Evolutionary conservation across 2,113 vertebrate species (phyloP).

Genomic region (Emydocephalus ijimae): DNA sequence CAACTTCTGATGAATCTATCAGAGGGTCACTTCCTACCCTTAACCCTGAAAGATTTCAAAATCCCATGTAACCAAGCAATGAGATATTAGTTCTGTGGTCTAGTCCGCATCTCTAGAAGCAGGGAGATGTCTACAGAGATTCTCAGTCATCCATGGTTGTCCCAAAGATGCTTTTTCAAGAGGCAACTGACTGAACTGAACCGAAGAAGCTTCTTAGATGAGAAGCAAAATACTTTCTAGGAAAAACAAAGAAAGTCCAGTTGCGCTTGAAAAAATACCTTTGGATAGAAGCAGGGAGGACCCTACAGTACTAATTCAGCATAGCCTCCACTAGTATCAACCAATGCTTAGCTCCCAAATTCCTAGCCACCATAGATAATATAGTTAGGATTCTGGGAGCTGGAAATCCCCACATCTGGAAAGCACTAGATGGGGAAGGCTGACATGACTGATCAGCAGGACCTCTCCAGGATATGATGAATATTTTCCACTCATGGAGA

Average conservation of each 20-base stretch:
- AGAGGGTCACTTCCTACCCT: not conserved
- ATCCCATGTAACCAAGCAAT: not conserved
- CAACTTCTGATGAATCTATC: not conserved
- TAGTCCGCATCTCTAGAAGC: not conserved
- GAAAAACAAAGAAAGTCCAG: not conserved
- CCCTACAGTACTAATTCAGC: not conserved
- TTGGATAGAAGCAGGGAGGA: not conserved
- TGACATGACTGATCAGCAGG: not conserved
- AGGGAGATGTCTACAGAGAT: not conserved
- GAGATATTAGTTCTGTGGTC: not conserved
- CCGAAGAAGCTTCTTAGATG: not conserved
- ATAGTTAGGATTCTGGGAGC: not conserved
- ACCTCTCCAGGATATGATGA: not conserved
- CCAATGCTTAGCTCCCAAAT: not conserved
- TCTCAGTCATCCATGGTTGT: not conserved
- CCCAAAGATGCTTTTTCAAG: not conserved
- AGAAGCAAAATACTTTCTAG: not conserved
- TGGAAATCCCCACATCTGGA: not conserved
- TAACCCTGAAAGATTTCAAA: not conserved
- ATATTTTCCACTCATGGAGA: not conserved
- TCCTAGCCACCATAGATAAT: not conserved
- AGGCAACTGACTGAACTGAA: not conserved
- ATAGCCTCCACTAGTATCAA: not conserved
- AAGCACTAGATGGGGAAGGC: not conserved
- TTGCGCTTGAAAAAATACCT: not conserved